These are phyloP conservation scores for Bombus cullumanus DNA, from an alignment of 1,140 invertebrate genomes.

Conservation along the genomic window DNA sequence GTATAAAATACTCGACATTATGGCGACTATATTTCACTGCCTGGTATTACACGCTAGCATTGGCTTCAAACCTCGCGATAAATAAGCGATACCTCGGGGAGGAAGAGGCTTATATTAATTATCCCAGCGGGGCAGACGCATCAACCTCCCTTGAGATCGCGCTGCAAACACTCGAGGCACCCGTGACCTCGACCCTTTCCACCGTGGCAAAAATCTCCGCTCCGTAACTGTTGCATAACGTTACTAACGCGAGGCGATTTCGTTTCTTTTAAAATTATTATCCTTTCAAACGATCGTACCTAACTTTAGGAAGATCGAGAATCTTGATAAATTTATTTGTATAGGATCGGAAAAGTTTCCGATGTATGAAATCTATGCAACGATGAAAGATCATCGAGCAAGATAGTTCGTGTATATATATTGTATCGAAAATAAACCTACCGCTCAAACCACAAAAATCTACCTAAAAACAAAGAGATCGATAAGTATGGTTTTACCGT, in stretches of 20 bases:
- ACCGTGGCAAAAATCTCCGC: neutral
- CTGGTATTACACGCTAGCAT: constrained; percentile 56
- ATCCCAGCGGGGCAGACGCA: constrained; percentile 57
- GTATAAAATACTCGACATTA: constrained; percentile 65
- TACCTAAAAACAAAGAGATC: no score
- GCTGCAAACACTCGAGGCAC: constrained; percentile 28
- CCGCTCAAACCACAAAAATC: no score
- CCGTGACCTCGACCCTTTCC: constrained; percentile 28
- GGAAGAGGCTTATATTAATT: constrained; percentile 62
- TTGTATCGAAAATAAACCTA: no score
- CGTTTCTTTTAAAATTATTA: neutral
- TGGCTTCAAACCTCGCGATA: constrained; percentile 52
- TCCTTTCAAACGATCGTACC: neutral
- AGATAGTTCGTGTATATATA: no score
- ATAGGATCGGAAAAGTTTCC: no score
- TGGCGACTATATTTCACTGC: constrained; percentile 63
- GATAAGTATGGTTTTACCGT: no score
- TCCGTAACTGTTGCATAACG: constrained; percentile 41
- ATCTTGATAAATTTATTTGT: no score
- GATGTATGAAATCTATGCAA: no score
- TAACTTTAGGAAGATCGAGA: no score
- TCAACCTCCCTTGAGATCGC: constrained; percentile 51
- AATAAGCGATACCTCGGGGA: constrained; percentile 52
- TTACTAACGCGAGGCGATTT: constrained; percentile 3
- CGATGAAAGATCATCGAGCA: no score